These are phyloP conservation scores for Toxostoma redivivum DNA, from an alignment of 2,113 vertebrate genomes.

Conservation along the genomic window DNA sequence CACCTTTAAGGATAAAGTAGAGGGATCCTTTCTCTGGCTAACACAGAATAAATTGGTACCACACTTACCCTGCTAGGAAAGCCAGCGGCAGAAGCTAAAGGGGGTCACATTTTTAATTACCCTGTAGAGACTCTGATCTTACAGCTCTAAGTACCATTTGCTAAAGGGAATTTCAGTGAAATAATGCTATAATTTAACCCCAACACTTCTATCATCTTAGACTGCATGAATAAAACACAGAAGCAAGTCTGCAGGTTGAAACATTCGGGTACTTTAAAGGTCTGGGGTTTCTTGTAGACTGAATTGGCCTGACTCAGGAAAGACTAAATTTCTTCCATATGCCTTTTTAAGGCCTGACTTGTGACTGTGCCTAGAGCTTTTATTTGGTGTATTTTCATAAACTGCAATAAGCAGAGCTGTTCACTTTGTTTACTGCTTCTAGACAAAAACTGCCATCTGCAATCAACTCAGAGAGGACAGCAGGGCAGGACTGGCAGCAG, in stretches of 20 bases:
- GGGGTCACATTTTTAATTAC: background rate
- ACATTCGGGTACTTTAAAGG: background rate
- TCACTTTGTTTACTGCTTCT: conserved; percentile 27
- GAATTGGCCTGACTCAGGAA: background rate
- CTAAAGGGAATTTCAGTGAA: background rate
- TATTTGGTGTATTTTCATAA: conserved; percentile 5
- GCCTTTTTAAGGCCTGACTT: background rate
- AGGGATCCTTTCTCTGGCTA: background rate
- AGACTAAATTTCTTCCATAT: background rate
- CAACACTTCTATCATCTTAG: background rate
- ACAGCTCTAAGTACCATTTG: background rate
- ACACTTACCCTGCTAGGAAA: background rate
- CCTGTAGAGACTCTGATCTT: background rate
- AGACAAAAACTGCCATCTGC: conserved; percentile 21
- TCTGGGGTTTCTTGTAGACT: background rate
- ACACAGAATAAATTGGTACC: background rate
- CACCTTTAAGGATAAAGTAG: background rate
- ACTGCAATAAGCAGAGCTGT: conserved; percentile 8
- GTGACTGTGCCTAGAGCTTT: conserved; percentile 7
- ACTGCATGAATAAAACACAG: background rate
- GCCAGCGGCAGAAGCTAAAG: background rate
- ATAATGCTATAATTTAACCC: background rate
- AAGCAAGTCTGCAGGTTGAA: background rate
- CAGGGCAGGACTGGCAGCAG: conserved; percentile 2
- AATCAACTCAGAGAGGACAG: background rate